Conservation (phyloP, 2,113 vertebrate genomes). For the Crypturellus undulatus region DNA sequence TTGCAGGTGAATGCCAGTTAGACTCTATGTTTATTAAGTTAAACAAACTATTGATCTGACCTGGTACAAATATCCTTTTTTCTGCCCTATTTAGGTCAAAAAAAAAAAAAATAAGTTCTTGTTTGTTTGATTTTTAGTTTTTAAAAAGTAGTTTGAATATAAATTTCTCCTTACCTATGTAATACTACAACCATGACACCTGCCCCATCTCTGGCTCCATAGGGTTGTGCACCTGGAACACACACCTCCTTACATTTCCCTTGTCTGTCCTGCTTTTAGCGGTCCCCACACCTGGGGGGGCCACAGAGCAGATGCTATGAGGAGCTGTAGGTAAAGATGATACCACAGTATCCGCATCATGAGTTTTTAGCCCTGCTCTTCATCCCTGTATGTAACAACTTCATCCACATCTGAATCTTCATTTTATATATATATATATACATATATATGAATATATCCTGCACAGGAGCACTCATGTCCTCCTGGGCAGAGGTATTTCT, state of each 20-base stretch:
- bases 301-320: not conserved
- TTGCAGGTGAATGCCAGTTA: not conserved
- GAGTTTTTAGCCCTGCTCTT: not conserved
- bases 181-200: accelerated
- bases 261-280: not conserved
- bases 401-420: not conserved
- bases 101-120: not conserved
- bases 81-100: not conserved
- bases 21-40: not conserved
- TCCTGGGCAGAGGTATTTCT: too few species aligned
- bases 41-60: not conserved
- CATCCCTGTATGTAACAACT: not conserved
- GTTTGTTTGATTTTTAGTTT: too few species aligned
- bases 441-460: too few species aligned
- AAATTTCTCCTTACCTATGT: not conserved
- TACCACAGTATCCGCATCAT: not conserved
- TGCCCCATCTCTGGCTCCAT: accelerated
- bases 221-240: not conserved
- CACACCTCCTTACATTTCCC: not conserved
- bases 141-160: not conserved
- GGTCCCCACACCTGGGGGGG: not conserved
- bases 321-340: accelerated
- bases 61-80: not conserved
- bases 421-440: too few species aligned
- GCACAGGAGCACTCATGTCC: too few species aligned